phyloP scores from a whole-genome alignment of 2,113 vertebrate genomes.

The Anser brachyrhynchus region DNA sequence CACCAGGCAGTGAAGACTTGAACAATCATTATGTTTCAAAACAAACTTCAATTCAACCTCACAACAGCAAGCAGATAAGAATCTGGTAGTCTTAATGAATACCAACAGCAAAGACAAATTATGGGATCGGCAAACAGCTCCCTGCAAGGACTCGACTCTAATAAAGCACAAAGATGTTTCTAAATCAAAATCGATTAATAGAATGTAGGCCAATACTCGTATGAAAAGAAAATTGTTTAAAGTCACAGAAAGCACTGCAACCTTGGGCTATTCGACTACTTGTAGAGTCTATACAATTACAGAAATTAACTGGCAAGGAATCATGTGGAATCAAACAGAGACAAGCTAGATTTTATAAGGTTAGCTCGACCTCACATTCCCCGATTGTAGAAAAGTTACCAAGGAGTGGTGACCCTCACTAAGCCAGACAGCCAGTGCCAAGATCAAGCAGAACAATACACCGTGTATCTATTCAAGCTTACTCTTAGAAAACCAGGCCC shows the following conservation, averaged over 20 bases:
- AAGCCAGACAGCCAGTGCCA: neutral
- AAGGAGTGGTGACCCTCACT: neutral
- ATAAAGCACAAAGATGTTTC: slow-evolving; percentile 25
- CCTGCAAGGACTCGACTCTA: neutral
- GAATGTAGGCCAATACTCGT: neutral
- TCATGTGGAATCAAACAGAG: neutral
- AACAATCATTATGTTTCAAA: slow-evolving; percentile 28
- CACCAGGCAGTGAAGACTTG: slow-evolving; percentile 26
- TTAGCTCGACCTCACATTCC: slow-evolving; percentile 15
- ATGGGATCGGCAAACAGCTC: slow-evolving; percentile 54
- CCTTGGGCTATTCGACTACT: neutral
- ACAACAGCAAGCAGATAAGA: slow-evolving; percentile 43
- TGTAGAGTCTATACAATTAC: neutral
- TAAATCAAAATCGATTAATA: slow-evolving; percentile 25
- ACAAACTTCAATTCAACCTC: slow-evolving; percentile 52
- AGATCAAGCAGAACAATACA: neutral
- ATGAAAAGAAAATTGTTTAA: slow-evolving; percentile 1
- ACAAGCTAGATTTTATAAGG: slow-evolving; percentile 1
- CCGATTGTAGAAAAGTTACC: neutral
- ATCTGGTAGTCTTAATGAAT: slow-evolving; percentile 41
- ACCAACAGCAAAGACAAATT: slow-evolving; percentile 53
- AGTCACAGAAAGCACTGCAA: neutral
- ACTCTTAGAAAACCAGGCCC: neutral
- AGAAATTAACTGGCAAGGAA: slow-evolving; percentile 42
- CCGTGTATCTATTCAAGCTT: neutral